Base-by-base conservation (phyloP, 2,888 invertebrate species). In the Hirtodrosophila confusa region DNA sequence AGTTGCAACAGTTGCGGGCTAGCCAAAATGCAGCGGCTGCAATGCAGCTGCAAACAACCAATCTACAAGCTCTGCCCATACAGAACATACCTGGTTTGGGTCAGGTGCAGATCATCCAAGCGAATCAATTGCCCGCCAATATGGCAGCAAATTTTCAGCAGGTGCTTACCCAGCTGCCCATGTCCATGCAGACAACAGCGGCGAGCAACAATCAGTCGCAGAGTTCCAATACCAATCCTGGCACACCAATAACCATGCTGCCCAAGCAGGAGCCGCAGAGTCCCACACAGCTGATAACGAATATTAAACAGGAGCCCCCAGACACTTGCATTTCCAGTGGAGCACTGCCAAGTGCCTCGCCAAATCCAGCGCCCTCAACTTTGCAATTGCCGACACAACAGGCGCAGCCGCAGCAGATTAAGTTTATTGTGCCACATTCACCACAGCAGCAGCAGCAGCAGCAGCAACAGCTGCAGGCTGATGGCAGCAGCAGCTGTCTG, bases 61-160 rank as follows among this genome's bases (percentile, higher is more conserved):
- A 86, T 55, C 67, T 94, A 4, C 94, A 94, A 86, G 93, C 96
- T 35, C 94, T 96, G 86, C 94, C 94, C 4, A 94, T 96, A 67
- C 96, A 96, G 89, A 95, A 96, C 76, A 93, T 96, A 72, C 95
- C 95, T 63, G 97, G 97, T 2, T 88, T 96, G 44, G 95, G 95
- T 3, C 96, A 96, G 75, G 96, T 97, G 11, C 97, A 97, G 92
- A 89, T 89, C 24, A 90, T 91, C 80, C 93, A 92, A 79, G 93
- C 89, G 62, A 93, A 92, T 54, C 92, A 91, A 62, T 89, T 91
- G 71, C 91, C 90, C 6, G 90, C 91, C 9, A 90, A 91, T 36
- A 86, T 90, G 51, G 90, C 90, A 24, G 88, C 87, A 12, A 88
- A 88, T 55, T 80, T 90, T 17, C 88, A 90, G 39, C 90, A 90